phyloP scores from a whole-genome alignment of 2,113 vertebrate species.

The Tachycineta bicolor region DNA sequence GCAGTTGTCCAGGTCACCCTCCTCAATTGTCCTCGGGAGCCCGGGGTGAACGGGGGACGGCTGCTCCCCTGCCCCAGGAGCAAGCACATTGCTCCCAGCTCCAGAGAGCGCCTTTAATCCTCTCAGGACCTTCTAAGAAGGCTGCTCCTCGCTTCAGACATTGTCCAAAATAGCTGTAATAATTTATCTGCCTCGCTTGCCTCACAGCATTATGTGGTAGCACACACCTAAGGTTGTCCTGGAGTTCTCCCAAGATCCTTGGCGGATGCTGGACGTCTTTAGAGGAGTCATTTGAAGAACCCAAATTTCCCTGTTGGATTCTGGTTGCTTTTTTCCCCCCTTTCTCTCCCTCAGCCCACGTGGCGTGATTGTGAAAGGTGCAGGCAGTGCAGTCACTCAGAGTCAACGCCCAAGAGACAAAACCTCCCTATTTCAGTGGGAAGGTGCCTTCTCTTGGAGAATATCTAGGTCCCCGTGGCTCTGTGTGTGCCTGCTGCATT shows the following conservation, averaged over 20 bases:
- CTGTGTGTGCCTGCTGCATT: not conserved
- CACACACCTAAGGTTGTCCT: not conserved
- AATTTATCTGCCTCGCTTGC: not conserved
- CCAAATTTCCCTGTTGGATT: not conserved
- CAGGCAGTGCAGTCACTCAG: not conserved
- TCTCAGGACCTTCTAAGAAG: constrained; percentile 54
- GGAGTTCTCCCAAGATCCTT: not conserved
- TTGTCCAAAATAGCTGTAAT: constrained; percentile 32
- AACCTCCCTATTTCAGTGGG: not conserved
- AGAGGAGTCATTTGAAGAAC: not conserved
- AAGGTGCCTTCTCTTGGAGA: not conserved
- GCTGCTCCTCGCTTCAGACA: not conserved
- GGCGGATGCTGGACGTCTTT: not conserved
- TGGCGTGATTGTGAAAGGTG: not conserved
- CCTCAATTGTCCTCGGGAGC: not conserved
- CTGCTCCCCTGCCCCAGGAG: not conserved
- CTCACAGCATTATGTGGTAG: not conserved
- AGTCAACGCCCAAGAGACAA: not conserved
- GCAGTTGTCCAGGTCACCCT: not conserved
- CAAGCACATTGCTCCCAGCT: not conserved
- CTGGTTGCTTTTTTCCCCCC: not conserved
- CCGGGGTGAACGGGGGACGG: not conserved
- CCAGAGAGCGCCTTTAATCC: constrained; percentile 26
- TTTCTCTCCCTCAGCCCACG: not conserved
- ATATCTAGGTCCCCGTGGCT: not conserved